Percentiles rank a stretch among this genome's conserved stretches.
Evolutionary conservation across 2,888 invertebrate species (phyloP).

Genomic region (Macrophya annulata): DNA sequence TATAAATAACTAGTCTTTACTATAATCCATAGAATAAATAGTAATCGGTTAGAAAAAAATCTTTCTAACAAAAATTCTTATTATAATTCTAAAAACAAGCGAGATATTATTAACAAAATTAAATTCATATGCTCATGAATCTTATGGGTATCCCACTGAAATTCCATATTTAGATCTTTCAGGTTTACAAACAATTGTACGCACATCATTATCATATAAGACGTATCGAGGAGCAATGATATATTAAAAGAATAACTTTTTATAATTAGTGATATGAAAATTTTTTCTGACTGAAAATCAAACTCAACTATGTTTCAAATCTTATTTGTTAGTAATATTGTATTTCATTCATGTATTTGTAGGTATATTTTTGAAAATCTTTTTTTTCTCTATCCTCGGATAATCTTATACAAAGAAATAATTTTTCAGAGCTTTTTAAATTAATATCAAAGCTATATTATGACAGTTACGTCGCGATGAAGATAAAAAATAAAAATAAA

Average conservation of each 20-base stretch:
- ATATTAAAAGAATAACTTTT: background rate
- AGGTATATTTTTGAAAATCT: background rate
- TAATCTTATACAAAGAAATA: slow-evolving; percentile 9
- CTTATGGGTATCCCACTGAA: background rate
- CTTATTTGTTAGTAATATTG: background rate
- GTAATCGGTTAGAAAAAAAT: slow-evolving; percentile 20
- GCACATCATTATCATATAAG: background rate
- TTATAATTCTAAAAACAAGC: slow-evolving; percentile 13
- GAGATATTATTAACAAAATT: slow-evolving; percentile 15
- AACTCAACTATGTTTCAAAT: background rate
- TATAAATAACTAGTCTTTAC: slow-evolving; percentile 40
- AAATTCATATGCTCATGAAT: background rate
- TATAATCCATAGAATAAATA: slow-evolving; percentile 22
- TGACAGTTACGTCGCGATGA: slow-evolving; percentile 29
- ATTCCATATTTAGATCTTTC: background rate
- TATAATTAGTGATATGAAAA: slow-evolving; percentile 1
- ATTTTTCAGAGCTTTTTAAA: background rate
- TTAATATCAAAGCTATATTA: slow-evolving; percentile 29
- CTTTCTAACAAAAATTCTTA: slow-evolving; percentile 33
- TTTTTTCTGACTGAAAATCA: background rate
- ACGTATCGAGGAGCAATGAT: background rate
- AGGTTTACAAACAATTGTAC: slow-evolving; percentile 1
- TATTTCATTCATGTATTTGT: background rate
- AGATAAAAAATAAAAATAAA: background rate
- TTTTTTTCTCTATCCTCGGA: background rate